Conservation (phyloP, 1,140 invertebrate species). For the Metopolophium dirhodum region DNA sequence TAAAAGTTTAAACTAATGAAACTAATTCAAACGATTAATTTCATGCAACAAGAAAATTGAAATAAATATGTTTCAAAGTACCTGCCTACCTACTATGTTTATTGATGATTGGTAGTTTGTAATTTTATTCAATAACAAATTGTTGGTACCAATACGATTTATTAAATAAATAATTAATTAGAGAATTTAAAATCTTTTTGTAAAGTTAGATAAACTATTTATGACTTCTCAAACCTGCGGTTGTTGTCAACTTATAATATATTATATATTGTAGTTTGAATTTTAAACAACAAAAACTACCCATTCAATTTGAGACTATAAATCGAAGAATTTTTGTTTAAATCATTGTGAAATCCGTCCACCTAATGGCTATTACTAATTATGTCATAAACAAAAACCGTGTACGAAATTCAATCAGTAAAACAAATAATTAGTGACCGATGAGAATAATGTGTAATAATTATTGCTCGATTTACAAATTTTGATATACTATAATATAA, state of each 20-base stretch:
- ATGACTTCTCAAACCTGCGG: not conserved
- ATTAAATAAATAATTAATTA: not conserved
- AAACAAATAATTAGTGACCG: not conserved
- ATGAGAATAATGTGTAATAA: too few species aligned
- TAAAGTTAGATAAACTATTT: not conserved
- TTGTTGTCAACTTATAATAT: not conserved
- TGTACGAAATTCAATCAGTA: not conserved
- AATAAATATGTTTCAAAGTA: not conserved
- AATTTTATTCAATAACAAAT: not conserved
- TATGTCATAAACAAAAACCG: not conserved
- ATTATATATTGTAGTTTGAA: not conserved
- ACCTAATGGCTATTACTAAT: too few species aligned
- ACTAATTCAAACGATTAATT: not conserved
- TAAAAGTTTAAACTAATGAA: not conserved
- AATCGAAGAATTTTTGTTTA: not conserved
- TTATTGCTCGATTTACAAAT: too few species aligned
- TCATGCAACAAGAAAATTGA: not conserved
- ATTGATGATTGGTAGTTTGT: not conserved
- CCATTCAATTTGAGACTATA: not conserved
- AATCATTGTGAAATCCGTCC: too few species aligned
- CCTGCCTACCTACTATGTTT: not conserved
- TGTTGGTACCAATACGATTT: too few species aligned
- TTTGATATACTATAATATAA: not conserved
- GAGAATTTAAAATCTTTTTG: not conserved
- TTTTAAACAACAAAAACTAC: not conserved